phyloP scores from a whole-genome alignment of 2,888 invertebrate genomes.

The Diogma glabrata region DNA sequence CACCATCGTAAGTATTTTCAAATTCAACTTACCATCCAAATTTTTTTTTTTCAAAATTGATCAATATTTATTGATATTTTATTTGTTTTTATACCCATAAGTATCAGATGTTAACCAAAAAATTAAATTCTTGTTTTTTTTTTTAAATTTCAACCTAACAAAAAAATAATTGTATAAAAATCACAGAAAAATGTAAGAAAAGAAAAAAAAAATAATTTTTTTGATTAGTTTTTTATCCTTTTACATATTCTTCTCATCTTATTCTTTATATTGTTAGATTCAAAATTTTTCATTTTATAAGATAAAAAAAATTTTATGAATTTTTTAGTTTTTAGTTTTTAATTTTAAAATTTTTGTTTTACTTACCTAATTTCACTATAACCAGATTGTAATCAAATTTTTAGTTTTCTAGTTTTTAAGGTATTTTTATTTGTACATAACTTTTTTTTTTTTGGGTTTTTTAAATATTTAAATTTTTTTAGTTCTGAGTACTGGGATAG shows the following conservation, averaged over 20 bases:
- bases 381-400: too few species aligned
- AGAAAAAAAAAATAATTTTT: slow-evolving; percentile 17
- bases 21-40: slow-evolving; percentile 1
- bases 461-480: slow-evolving; percentile 19
- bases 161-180: not conserved
- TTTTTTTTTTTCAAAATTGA: slow-evolving; percentile 19
- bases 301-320: too few species aligned
- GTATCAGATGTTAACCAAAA: not conserved
- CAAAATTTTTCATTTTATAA: too few species aligned
- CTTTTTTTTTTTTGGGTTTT: slow-evolving; percentile 10
- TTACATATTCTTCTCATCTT: too few species aligned
- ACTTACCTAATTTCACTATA: too few species aligned
- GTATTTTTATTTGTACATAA: slow-evolving; percentile 7
- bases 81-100: slow-evolving; percentile 1
- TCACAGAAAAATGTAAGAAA: slow-evolving; percentile 13
- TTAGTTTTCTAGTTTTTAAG: slow-evolving; percentile 9
- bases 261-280: too few species aligned
- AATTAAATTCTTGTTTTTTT: slow-evolving; percentile 1
- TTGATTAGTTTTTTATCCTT: too few species aligned
- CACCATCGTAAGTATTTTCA: slow-evolving; percentile 56
- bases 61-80: slow-evolving; percentile 14
- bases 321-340: too few species aligned
- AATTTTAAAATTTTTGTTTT: too few species aligned
- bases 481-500: slow-evolving; percentile 41
- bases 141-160: not conserved